Evolutionary conservation across 1,140 invertebrate genomes (phyloP), one percentile per base, ranked within the genome.

Genomic region (Cotesia glomerata): DNA sequence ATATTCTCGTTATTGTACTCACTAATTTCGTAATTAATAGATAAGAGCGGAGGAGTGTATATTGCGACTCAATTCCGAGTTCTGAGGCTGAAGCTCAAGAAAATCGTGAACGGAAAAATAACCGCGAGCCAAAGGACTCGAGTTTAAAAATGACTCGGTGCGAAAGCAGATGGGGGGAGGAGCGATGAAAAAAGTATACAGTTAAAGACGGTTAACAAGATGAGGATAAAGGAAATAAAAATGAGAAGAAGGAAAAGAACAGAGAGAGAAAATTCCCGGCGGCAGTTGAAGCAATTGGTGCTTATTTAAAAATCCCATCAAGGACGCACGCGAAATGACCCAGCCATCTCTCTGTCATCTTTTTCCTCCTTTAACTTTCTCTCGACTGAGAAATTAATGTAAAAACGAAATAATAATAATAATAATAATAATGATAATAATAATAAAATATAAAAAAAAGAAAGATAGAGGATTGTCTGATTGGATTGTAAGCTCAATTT

Each of bases 251-350:
- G 36, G 39, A 11, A 7, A 68, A 16, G 64, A 70, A 67, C 18
- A 63, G 71, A 78, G 71, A 72, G 65, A 77, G 73, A 73, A 69
- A 74, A 75, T 78, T 64, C 77, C 77, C 71, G 75, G 76, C 76
- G 75, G 75, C 79, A 75, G 79, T 86, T 85, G 85, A 86, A 84
- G 81, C 83, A 84, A 86, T 87, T 85, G 82, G 77, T 77, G 78
- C 80, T 85, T 84, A 82, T 84, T 87, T 86, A 85, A 86, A 87
- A 86, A 85, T 85, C 81, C 80, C 84, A 85, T 86, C 83, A 86
- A 86, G 85, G 85, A 85, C 81, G 77, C 80, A 85, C 81, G 82
- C 78, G 74, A 72, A 75, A 77, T 80, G 80, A 77, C 79, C 77
- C 74, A 74, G 39, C 39, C 72, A 75, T 75, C 73, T 67, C 58